Evolutionary conservation across 1,140 invertebrate species (phyloP).

Genomic region (Pteromalus puparum): DNA sequence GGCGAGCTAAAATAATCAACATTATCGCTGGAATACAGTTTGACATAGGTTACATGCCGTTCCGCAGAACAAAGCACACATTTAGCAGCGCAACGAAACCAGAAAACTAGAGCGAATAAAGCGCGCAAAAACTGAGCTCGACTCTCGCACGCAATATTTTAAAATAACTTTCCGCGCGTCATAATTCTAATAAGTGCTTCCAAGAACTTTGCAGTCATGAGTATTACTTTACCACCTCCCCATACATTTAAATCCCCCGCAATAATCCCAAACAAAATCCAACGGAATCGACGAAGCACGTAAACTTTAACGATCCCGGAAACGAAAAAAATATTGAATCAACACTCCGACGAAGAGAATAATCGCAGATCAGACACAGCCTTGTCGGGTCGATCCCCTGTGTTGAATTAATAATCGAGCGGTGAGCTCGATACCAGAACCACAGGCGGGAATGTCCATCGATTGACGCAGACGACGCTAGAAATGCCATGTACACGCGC

Average conservation of each 20-base stretch:
- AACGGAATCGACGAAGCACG: too few relatives aligned
- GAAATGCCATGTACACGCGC: neutral
- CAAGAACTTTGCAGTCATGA: neutral
- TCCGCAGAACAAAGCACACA: neutral
- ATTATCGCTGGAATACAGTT: too few relatives aligned
- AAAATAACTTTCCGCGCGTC: neutral
- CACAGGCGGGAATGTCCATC: conserved; percentile 6
- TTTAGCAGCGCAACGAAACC: neutral
- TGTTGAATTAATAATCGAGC: conserved; percentile 28
- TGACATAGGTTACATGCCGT: too few relatives aligned
- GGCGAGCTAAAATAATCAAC: too few relatives aligned
- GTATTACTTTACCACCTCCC: too few relatives aligned
- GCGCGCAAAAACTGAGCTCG: neutral
- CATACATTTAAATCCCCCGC: too few relatives aligned
- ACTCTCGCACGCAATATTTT: neutral
- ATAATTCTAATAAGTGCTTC: neutral
- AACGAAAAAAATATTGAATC: neutral
- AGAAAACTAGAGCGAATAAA: neutral
- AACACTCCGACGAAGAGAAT: too few relatives aligned
- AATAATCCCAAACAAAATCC: neutral
- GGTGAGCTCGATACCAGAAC: neutral
- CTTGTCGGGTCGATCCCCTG: neutral
- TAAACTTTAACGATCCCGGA: neutral
- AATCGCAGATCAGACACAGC: too few relatives aligned
- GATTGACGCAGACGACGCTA: neutral